Base-by-base conservation (phyloP, 2,888 invertebrate species). In the Cataglyphis livida region DNA sequence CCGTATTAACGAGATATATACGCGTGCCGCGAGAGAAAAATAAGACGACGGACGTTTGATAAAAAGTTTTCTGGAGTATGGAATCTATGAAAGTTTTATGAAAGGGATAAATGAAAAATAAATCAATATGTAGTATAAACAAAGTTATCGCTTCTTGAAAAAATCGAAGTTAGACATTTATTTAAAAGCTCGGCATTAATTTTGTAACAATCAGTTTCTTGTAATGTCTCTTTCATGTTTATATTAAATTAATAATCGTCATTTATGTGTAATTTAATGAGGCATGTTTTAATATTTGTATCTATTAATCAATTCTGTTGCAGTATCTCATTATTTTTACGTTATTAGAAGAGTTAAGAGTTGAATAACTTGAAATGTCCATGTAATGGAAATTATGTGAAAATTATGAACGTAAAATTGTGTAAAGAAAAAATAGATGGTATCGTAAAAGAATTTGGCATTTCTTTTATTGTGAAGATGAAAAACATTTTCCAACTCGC, bases 241-340 rank as follows among this genome's bases (percentile, higher is more conserved):
- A n/a, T 44, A 32, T 68, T 32, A 12, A 18, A 44, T 66, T 66
- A 28, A 28, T 48, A n/a, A 4, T 51, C 15, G 6, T 7, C 3
- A 68, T 68, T n/a, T 68, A 0, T 68, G 12, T 48, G 28, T n/a
- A 66, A 66, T n/a, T 68, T 68, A 21, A 18, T 54, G 12, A 68
- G 25, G 44, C 15, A 44, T 12, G 10, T 54, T 54, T 54, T 54
- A 18, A 48, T 4, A 70, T 51, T 51, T 21, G 44, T 44, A 21
- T 9, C 7, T 51, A 35, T 51, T 21, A 54, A 70, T 32, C 1
- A n/a, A 70, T 51, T 70, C 3, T 28, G n/a, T 3, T 68, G 10
- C 5, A 18, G 5, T 7, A 2, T 44, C 0, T 44, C 28, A 6
- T 66, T 62, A 10, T 15, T 70, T 15, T 51, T 51, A 21, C 15